A percentile compares a stretch with the other conserved stretches of the same genome.
Evolutionary conservation across 2,113 vertebrate species (phyloP).

Genomic region (Sebastes schlegelii): DNA sequence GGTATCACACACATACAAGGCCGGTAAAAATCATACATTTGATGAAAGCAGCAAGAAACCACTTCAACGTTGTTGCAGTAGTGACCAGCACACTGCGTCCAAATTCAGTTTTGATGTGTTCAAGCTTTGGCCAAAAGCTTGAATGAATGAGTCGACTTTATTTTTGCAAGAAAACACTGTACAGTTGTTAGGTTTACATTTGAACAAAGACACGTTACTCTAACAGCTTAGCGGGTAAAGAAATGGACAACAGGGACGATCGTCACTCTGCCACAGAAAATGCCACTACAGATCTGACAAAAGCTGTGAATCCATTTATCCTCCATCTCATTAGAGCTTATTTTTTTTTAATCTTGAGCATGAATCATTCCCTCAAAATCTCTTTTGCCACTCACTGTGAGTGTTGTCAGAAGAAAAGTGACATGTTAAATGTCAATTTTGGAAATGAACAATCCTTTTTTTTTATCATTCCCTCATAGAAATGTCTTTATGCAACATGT

Average conservation of each 20-base stretch:
- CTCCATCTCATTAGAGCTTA: conserved; percentile 24
- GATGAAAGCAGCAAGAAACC: conserved; percentile 64
- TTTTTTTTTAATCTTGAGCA: conserved; percentile 15
- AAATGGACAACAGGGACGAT: conserved; percentile 56
- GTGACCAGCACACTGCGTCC: conserved; percentile 80
- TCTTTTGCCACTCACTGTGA: conserved; percentile 61
- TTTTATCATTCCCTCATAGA: conserved; percentile 40
- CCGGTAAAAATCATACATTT: conserved; percentile 61
- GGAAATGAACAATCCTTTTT: conserved; percentile 36
- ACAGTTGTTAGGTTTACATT: conserved; percentile 73
- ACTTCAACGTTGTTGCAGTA: conserved; percentile 56
- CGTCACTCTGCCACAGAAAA: conserved; percentile 57
- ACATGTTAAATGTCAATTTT: conserved; percentile 43
- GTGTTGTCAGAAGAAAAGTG: conserved; percentile 66
- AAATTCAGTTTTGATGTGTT: conserved; percentile 45
- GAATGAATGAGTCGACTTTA: conserved; percentile 59
- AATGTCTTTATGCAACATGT: conserved; percentile 58
- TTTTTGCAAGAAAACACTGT: conserved; percentile 74
- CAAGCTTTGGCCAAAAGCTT: conserved; percentile 58
- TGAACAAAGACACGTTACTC: conserved; percentile 67
- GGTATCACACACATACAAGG: conserved; percentile 68
- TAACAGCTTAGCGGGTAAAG: conserved; percentile 65
- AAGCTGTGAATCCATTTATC: conserved; percentile 26
- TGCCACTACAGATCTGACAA: conserved; percentile 41
- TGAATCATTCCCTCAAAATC: conserved; percentile 36